phyloP scores from a whole-genome alignment of 2,888 invertebrate genomes.

The Athetis lepigone region DNA sequence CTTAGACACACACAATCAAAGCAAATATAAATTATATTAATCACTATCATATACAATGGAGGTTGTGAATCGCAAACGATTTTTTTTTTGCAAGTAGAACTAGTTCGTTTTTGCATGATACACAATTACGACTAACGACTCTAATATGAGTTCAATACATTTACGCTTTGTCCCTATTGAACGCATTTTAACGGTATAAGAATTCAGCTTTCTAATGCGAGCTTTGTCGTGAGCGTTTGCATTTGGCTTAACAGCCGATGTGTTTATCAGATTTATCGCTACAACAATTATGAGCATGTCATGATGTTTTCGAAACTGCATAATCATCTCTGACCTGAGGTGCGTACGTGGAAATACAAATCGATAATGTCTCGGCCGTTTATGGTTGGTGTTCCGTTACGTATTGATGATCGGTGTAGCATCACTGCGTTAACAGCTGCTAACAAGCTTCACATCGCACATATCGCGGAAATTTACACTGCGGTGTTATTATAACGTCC shows the following conservation, averaged over 20 bases:
- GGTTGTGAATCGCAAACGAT: slow-evolving; percentile 73
- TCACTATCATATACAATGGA: slow-evolving; percentile 76
- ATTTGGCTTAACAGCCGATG: slow-evolving; percentile 67
- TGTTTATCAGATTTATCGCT: slow-evolving; percentile 79
- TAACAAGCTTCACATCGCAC: slow-evolving; percentile 72
- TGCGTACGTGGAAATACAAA: slow-evolving; percentile 68
- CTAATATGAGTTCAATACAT: slow-evolving; percentile 78
- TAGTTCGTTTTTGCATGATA: slow-evolving; percentile 81
- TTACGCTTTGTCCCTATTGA: slow-evolving; percentile 75
- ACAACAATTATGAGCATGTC: slow-evolving; percentile 80
- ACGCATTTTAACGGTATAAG: slow-evolving; percentile 79
- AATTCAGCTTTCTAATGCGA: slow-evolving; percentile 84
- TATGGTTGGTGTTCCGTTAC: slow-evolving; percentile 68
- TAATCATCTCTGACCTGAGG: slow-evolving; percentile 71
- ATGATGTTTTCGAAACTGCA: slow-evolving; percentile 74
- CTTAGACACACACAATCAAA: slow-evolving; percentile 78
- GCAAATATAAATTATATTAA: slow-evolving; percentile 85
- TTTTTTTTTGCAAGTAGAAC: slow-evolving; percentile 68
- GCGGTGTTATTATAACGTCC: slow-evolving; percentile 64
- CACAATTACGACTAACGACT: slow-evolving; percentile 83
- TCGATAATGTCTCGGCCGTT: slow-evolving; percentile 69
- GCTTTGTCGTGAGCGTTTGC: slow-evolving; percentile 77
- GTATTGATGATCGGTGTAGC: slow-evolving; percentile 68
- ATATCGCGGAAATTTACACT: slow-evolving; percentile 65
- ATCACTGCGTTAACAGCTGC: slow-evolving; percentile 73